These are phyloP conservation scores for Pseudococcus viburni DNA, from an alignment of 2,888 invertebrate genomes.

Conservation along the genomic window DNA sequence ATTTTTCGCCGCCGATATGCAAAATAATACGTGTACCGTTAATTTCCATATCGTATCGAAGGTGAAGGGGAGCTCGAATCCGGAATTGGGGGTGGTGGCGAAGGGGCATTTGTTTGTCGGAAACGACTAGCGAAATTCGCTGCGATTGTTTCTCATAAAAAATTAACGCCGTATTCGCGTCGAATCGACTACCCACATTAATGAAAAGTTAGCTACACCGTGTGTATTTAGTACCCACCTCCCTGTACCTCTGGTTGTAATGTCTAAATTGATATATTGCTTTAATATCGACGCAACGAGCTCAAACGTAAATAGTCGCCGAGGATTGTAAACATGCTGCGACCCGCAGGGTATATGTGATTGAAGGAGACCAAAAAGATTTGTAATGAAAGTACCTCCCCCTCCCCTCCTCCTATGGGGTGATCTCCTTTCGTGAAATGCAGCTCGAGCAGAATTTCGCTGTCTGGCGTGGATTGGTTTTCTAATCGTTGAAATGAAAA, in stretches of 20 bases:
- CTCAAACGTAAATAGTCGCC: conserved; percentile 26
- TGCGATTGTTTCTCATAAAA: conserved; percentile 23
- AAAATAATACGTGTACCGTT: neutral
- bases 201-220: conserved; percentile 25
- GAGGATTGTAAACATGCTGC: conserved; percentile 25
- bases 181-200: neutral
- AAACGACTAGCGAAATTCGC: neutral
- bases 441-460: neutral
- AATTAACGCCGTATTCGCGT: conserved; percentile 2
- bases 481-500: neutral
- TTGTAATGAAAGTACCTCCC: neutral
- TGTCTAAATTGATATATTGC: conserved; percentile 32
- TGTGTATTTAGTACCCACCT: neutral
- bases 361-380: conserved; percentile 16
- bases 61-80: neutral
- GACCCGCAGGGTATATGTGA: neutral
- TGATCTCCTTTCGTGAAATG: neutral
- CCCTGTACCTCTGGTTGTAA: neutral
- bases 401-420: neutral
- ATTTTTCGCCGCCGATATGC: neutral
- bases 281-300: conserved; percentile 25
- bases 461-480: conserved; percentile 14
- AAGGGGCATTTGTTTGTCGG: neutral
- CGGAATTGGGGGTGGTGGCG: neutral
- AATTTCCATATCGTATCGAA: neutral